Base-by-base conservation (phyloP, 2,888 invertebrate genomes). In the Drosophila helvetica region DNA sequence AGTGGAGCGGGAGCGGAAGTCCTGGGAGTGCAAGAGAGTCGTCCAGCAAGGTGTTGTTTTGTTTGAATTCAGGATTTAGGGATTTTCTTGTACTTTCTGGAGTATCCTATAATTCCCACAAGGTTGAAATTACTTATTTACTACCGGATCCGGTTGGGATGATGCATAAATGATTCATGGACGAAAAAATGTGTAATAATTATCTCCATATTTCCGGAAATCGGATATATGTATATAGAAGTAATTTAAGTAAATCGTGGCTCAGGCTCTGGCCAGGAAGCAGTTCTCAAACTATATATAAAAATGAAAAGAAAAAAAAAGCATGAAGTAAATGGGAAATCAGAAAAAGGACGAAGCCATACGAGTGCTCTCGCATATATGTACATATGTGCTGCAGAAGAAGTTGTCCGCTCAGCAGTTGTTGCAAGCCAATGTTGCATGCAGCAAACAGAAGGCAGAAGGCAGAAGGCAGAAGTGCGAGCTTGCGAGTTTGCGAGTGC, bases 371-470 rank as follows among this genome's bases (percentile, higher is more conserved):
- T n/a, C n/a, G 1, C 12, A 1, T 3, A 33, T 9, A 30, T 22
- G 22, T 33, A 33, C 30, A 12, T 33, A 5, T 33, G 33, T 33
- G 33, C 33, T 12, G 33, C 15, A n/a, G 38, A 2, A 38, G 38
- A 15, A 38, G 38, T 38, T 33, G 33, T 33, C 12, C 33, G 12
- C 15, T 12, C 33, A 33, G 33, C 33, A 33, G 33, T 42, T 54
- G 43, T 54, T 54, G 54, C 22, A 22, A 55, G 25, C 43, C 42
- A 55, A 55, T 43, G 43, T 42, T 55, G 25, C 43, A 55, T 43
- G 54, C 43, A 43, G 25, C 25, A 45, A 43, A 17, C 25, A 43
- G 22, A 22, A 22, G 22, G 0, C 25, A 54, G 53, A 17, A 25
- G 25, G 7, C 25, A 25, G 33, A 12, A 55, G 43, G 54, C 54